Base-by-base conservation (phyloP, 2,797 vertebrate species). In the Microtus obscurus region DNA sequence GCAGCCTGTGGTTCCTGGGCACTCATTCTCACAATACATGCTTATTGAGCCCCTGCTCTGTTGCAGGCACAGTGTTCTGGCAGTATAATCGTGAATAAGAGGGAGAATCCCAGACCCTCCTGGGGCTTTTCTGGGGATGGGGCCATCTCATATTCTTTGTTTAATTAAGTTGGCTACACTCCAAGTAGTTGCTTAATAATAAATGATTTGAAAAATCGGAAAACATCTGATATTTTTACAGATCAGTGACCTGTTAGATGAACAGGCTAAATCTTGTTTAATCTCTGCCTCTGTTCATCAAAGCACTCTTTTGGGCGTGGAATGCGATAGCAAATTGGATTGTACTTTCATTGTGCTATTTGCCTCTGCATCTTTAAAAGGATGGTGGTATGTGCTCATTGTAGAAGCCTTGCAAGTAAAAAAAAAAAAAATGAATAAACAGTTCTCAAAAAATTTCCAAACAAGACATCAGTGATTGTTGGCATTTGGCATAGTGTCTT, bases 171-270 rank as follows among this genome's bases (percentile, higher is more conserved):
- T 97, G 97, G 97, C 96, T 95, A 67, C 86, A 97, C 51, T 97
- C 96, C 97, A 98, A 94, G 81, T 96, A 95, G 96, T 96, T 98
- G 96, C 96, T 98, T 97, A 98, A 97, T 97, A 97, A 97, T 97
- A 98, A 97, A 98, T 98, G 98, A 98, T 98, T 98, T 96, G 97
- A 98, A 98, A 98, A 98, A 98, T 98, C 97, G 97, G 98, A 97
- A 98, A 98, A 98, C 98, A 98, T 98, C 98, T 99, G 98, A 98
- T 98, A 98, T 98, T 98, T 98, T 98, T 98, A 98, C 97, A 98
- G 98, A 98, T 97, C 98, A 97, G 96, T 98, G 98, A 98, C 98
- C 98, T 98, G 96, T 98, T 97, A 98, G 98, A 98, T 98, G 98
- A 94, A 98, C 96, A 98, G 97, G 96, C 98, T 98, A 98, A 98